Conservation (phyloP, 2,888 invertebrate genomes). For the Gasteruption jaculator region DNA sequence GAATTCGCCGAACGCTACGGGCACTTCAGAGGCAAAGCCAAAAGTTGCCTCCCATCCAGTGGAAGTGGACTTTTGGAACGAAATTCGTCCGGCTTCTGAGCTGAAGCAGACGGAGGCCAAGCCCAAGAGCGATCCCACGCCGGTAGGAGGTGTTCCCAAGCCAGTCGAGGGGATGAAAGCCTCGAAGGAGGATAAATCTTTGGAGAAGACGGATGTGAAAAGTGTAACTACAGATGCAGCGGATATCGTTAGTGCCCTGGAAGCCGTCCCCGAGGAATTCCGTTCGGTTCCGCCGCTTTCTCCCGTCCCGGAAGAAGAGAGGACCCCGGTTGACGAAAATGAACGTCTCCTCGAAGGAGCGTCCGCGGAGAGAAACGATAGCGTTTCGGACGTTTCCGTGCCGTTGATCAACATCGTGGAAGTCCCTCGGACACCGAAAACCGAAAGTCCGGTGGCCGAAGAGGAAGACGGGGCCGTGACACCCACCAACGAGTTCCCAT, state of each 20-base stretch:
- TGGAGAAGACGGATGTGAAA: constrained; percentile 23
- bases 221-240: no score
- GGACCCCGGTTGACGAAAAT: constrained; percentile 10
- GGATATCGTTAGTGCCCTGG: no score
- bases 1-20: no score
- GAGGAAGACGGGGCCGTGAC: constrained; percentile 33
- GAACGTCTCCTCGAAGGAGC: constrained; percentile 15
- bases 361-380: constrained; percentile 16
- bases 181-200: constrained; percentile 29
- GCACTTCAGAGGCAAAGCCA: no score
- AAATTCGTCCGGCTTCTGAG: no score
- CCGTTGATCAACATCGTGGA: constrained; percentile 31
- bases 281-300: no score
- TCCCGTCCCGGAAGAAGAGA: constrained; percentile 7
- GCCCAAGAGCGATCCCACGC: no score
- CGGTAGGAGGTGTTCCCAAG: constrained; percentile 15
- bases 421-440: constrained; percentile 9
- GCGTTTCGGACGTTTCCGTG: constrained; percentile 14
- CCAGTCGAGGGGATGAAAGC: constrained; percentile 14
- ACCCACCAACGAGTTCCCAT: constrained; percentile 37
- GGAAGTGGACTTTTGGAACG: no score
- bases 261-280: no score
- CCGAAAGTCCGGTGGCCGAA: constrained; percentile 21
- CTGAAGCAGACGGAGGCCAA: constrained; percentile 7
- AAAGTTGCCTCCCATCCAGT: no score